Base-by-base conservation (phyloP, 1,140 invertebrate genomes). In the Trichonephila clavata region DNA sequence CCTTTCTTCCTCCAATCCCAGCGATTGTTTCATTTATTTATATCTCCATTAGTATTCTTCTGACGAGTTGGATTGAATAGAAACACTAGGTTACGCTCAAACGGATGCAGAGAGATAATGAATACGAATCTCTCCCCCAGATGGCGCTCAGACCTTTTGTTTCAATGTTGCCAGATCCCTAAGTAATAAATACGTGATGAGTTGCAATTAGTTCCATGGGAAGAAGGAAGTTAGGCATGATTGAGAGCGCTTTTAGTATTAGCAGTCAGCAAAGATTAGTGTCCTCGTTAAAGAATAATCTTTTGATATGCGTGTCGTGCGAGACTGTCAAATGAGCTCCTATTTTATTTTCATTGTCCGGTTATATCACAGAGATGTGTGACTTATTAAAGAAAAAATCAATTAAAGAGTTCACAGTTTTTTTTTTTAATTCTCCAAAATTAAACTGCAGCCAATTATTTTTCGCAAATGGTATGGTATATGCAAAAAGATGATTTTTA, bases 151-250 rank as follows among this genome's bases (percentile, higher is more conserved):
- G 27, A n/a, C 6, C 27, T 77, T 77, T 77, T 77, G 71, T 77
- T 77, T 77, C 27, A 77, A 24, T 32, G 14, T 32, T 77, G 71
- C 71, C 71, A 77, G 71, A 39, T 77, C 71, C 71, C 32, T 39
- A 27, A 77, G 71, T 32, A 32, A 77, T 77, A 77, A 77, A 77
- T 77, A 77, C 71, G 71, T 39, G 27, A 32, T 32, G 71, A 77
- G 27, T 39, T 77, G 71, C 71, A 77, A 77, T 77, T 77, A 77
- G 71, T 77, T 77, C 32, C 71, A 20, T 18, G 27, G 32, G 71
- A 27, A 77, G 13, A 27, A 18, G 6, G 27, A 32, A 77, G 71
- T 7, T 68, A 24, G n/a, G 65, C n/a, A 24, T 68, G 65, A 77
- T 77, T 77, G 27, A 77, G 71, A 20, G 27, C 27, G 71, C 71